A percentile compares a stretch with the other conserved stretches of the same genome.
phyloP scores from a whole-genome alignment of 1,140 invertebrate genomes.

The Zaprionus inermis region DNA sequence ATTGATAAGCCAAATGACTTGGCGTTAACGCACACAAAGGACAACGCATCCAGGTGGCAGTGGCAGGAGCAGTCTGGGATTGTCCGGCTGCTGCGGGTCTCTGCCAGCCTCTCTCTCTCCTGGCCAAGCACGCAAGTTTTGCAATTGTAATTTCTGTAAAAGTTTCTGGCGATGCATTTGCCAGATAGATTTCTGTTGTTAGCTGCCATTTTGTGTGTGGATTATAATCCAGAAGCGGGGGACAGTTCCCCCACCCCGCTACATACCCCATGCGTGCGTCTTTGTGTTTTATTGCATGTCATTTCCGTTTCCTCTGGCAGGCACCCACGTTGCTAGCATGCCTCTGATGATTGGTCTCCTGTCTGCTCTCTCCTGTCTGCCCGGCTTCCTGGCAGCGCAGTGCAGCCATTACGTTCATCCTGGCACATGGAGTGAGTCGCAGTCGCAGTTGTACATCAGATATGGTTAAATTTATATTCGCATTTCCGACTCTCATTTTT shows the following conservation, averaged over 20 bases:
- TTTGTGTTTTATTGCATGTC: conserved; percentile 84
- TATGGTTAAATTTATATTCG: conserved; percentile 81
- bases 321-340: conserved; percentile 44
- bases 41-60: background rate
- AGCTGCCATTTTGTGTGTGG: conserved; percentile 76
- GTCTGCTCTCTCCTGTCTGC: conserved; percentile 51
- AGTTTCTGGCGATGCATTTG: conserved; percentile 73
- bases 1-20: conserved; percentile 82
- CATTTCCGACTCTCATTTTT: conserved; percentile 81
- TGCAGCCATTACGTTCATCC: conserved; percentile 74
- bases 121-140: conserved; percentile 63
- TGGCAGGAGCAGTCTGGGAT: background rate
- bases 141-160: conserved; percentile 76
- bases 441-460: conserved; percentile 79
- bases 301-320: conserved; percentile 76
- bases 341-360: conserved; percentile 81
- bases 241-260: background rate
- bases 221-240: conserved; percentile 68
- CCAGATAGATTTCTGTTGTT: conserved; percentile 78
- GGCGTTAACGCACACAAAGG: conserved; percentile 75
- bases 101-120: background rate
- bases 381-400: conserved; percentile 65
- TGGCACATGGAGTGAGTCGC: conserved; percentile 31
- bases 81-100: conserved; percentile 32
- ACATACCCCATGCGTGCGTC: conserved; percentile 49